These are phyloP conservation scores for Chrysopilus asiliformis DNA, from an alignment of 2,888 invertebrate species.

Conservation along the genomic window DNA sequence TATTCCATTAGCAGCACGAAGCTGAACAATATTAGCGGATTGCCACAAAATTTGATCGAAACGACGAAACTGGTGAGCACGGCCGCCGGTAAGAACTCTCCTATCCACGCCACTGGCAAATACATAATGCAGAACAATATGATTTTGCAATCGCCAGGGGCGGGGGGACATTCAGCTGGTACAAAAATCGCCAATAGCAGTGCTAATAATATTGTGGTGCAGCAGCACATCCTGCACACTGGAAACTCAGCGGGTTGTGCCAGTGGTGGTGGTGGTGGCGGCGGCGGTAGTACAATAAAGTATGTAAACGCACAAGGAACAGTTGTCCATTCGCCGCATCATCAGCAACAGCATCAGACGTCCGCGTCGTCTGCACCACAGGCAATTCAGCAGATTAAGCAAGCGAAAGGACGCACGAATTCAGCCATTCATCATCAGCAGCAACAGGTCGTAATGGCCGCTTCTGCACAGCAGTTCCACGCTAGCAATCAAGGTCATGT, in stretches of 20 bases:
- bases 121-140: constrained; percentile 24
- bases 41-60: constrained; percentile 23
- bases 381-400: constrained; percentile 14
- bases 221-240: constrained; percentile 17
- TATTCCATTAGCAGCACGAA: constrained; percentile 21
- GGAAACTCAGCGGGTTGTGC: constrained; percentile 13
- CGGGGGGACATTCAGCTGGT: constrained; percentile 12
- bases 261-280: not conserved
- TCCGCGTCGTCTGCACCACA: constrained; percentile 14
- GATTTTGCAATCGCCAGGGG: constrained; percentile 17
- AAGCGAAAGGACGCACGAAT: not conserved
- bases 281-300: constrained; percentile 26
- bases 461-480: not conserved
- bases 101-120: constrained; percentile 16
- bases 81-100: not conserved
- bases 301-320: constrained; percentile 36
- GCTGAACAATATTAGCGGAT: constrained; percentile 15
- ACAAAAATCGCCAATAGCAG: constrained; percentile 3
- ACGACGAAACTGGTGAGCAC: constrained; percentile 8
- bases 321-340: constrained; percentile 25
- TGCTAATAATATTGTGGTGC: constrained; percentile 17
- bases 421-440: not conserved
- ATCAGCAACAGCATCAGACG: constrained; percentile 9
- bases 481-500: not conserved
- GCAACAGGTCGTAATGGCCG: not conserved